phyloP scores from a whole-genome alignment of 2,113 vertebrate genomes.

The Leptobrachium leishanense region DNA sequence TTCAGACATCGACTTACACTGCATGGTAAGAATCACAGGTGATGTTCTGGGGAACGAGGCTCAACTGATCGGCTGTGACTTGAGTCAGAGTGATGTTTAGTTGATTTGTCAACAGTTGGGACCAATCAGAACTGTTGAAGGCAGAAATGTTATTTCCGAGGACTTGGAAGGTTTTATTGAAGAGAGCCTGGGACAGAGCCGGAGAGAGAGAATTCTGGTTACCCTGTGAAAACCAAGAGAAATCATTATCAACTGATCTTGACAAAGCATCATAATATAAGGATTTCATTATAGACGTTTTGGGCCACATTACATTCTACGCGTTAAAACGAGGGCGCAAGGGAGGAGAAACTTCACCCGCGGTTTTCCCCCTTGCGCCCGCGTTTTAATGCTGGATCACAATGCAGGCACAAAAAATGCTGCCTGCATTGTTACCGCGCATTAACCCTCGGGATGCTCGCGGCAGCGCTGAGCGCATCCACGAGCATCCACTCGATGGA shows the following conservation, averaged over 20 bases:
- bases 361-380: too few species aligned
- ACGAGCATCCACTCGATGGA: too few species aligned
- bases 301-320: too few species aligned
- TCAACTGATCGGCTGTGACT: constrained; percentile 3
- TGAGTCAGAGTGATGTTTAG: neutral
- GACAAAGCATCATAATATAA: too few species aligned
- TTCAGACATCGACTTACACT: neutral
- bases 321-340: too few species aligned
- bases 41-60: constrained; percentile 14
- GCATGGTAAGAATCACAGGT: neutral
- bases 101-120: neutral
- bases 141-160: neutral
- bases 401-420: too few species aligned
- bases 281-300: too few species aligned
- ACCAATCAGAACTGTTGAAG: constrained; percentile 9
- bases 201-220: neutral
- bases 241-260: neutral
- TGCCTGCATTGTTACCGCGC: too few species aligned
- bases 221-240: neutral
- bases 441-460: too few species aligned
- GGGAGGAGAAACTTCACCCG: too few species aligned
- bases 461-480: too few species aligned
- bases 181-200: neutral
- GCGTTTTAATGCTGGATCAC: too few species aligned
- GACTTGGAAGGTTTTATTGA: constrained; percentile 10